Base-by-base conservation (phyloP, 1,140 invertebrate genomes). In the Samia ricini region DNA sequence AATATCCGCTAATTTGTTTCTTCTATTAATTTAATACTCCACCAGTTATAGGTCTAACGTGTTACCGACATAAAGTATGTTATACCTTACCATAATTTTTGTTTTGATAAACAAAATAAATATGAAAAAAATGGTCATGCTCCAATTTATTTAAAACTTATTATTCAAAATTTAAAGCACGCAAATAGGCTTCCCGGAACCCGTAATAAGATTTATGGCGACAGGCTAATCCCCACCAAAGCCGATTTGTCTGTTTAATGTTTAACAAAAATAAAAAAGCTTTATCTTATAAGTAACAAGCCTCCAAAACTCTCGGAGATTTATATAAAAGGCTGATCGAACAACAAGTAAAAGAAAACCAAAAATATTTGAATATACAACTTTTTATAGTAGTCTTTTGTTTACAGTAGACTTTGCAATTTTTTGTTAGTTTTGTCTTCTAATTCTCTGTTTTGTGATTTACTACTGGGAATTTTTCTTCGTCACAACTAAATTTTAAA, bases 161-260 rank as follows among this genome's bases (percentile, higher is more conserved):
- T 57, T 61, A 64, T 63, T 24, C 60, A 63, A 57, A 64, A 63
- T 63, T 59, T 62, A 55, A 66, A 69, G 58, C 56, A 68, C 66
- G 63, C 64, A 66, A 70, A 73, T 73, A 73, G 70, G 65, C 68
- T 63, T 54, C 51, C 58, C 63, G 62, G 56, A 59, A 60, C 60
- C 55, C 61, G 61, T 68, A 66, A 70, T 72, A 72, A 72, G 66
- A 75, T 68, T 72, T 72, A 72, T 75, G 58, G 56, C 58, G 67
- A 70, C 67, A 69, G 66, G 61, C 51, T 75, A 72, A 75, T 75
- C 70, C 70, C 62, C 60, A 70, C 33, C 54, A 58, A 75, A 75
- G 69, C 63, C 63, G 70, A 75, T 75, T 72, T 72, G 65, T 68
- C 69, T 72, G 64, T 73, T 73, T 67, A 72, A 66, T 72, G 64